Evolutionary conservation across 2,888 invertebrate genomes (phyloP).

Genomic region (Leptopterna dolabrata): DNA sequence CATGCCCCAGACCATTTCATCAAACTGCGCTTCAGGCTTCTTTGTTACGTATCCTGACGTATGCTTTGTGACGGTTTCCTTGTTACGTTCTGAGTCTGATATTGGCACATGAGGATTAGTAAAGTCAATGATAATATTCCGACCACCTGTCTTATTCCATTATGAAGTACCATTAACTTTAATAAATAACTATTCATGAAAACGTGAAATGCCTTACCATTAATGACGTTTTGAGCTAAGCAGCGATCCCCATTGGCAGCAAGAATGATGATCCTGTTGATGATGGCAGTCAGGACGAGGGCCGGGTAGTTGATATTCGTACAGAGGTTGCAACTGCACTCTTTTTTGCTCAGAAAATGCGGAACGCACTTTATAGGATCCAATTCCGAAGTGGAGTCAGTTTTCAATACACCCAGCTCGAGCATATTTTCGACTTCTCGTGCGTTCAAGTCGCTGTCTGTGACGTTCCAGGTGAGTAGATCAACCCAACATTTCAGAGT

Average conservation of each 20-base stretch:
- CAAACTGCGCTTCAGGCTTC: no score
- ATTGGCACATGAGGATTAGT: no score
- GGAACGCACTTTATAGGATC: background rate
- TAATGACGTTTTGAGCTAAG: background rate
- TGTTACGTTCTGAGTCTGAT: no score
- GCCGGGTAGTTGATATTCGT: background rate
- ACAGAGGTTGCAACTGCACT: slow-evolving; percentile 19
- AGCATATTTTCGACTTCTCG: slow-evolving; percentile 22
- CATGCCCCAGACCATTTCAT: no score
- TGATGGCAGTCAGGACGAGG: slow-evolving; percentile 5
- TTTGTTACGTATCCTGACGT: no score
- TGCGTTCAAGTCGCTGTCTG: slow-evolving; percentile 26
- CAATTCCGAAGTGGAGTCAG: background rate
- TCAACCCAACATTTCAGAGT: slow-evolving; percentile 18
- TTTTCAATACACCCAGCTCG: background rate
- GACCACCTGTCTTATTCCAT: no score
- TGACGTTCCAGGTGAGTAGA: slow-evolving; percentile 34
- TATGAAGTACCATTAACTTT: no score
- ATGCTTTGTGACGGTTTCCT: no score
- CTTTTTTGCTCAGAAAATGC: background rate
- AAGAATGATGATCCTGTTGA: background rate
- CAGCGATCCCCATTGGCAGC: background rate
- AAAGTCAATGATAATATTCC: no score
- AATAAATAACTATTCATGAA: no score
- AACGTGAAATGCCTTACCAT: background rate